phyloP scores from a whole-genome alignment of 1,140 invertebrate genomes.

The Harlomillsia oculata region DNA sequence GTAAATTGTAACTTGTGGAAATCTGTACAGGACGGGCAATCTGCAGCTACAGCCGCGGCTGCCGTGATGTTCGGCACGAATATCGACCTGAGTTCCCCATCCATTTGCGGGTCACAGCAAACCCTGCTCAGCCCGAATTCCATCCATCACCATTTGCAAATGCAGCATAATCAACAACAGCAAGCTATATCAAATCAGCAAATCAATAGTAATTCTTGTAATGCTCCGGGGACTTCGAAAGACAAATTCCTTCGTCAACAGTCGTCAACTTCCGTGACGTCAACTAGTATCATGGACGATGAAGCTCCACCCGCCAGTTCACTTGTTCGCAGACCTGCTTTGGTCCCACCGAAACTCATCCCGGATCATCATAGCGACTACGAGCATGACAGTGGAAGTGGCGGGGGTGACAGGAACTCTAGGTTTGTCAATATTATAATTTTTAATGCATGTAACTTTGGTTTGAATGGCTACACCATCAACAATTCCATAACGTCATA shows the following conservation, averaged over 20 bases:
- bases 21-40: too few relatives aligned
- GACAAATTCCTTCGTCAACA: too few relatives aligned
- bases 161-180: too few relatives aligned
- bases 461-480: background rate
- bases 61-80: too few relatives aligned
- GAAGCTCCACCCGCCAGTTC: slow-evolving; percentile 42
- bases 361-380: slow-evolving; percentile 38
- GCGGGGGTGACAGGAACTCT: slow-evolving; percentile 24
- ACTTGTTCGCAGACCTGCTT: slow-evolving; percentile 42
- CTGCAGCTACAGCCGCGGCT: too few relatives aligned
- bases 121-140: background rate
- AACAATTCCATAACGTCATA: background rate
- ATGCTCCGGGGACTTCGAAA: too few relatives aligned
- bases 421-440: too few relatives aligned
- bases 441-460: too few relatives aligned
- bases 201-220: too few relatives aligned
- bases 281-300: slow-evolving; percentile 36
- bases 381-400: slow-evolving; percentile 34
- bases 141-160: slow-evolving; percentile 18
- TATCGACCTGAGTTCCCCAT: too few relatives aligned
- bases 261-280: background rate
- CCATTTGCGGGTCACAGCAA: background rate
- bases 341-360: slow-evolving; percentile 45
- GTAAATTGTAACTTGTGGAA: too few relatives aligned
- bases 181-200: too few relatives aligned